Evolutionary conservation across 2,888 invertebrate genomes (phyloP), one percentile per base, ranked within the genome.

Genomic region (Mechanitis mazaeus): DNA sequence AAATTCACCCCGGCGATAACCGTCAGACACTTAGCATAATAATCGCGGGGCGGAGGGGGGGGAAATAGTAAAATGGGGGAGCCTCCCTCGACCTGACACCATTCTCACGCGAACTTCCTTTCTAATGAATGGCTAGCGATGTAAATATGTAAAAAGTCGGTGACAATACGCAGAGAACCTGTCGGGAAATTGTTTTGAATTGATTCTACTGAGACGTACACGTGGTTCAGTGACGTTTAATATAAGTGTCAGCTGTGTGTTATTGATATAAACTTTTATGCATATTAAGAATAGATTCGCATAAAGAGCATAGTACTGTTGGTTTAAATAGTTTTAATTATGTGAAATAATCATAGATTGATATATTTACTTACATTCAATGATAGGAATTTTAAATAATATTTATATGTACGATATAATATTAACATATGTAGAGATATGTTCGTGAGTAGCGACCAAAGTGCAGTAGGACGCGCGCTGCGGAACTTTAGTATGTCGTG

Each of bases 71-170:
- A 56, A 71, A 72, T 72, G 74, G 68, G 65, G 70, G 68, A 68
- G 65, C 67, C 69, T 66, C 82, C 80, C 78, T 76, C 79, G 74
- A 78, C 70, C 79, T 87, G 89, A 88, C 89, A 90, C 86, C 85
- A 86, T 90, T 90, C 89, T 88, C 89, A 90, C 89, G 88, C 83
- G 81, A 77, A 79, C 82, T 84, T 85, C 87, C 86, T 87, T 87
- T 84, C 83, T 84, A 87, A 88, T 88, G 88, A 89, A 88, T 88
- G 88, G 83, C 79, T 81, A 78, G 77, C 77, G 75, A 79, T 79
- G 81, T 82, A 84, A 83, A 84, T 82, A 80, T 77, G 75, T 50
- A 50, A 5, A 20, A 76, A 72, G 66, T 71, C 75, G 75, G 78
- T 85, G 86, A 85, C 83, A 83, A 85, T 58, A 50, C 50, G 3